Evolutionary conservation across 2,888 invertebrate species (phyloP).

Genomic region (Drosophila prostipennis): DNA sequence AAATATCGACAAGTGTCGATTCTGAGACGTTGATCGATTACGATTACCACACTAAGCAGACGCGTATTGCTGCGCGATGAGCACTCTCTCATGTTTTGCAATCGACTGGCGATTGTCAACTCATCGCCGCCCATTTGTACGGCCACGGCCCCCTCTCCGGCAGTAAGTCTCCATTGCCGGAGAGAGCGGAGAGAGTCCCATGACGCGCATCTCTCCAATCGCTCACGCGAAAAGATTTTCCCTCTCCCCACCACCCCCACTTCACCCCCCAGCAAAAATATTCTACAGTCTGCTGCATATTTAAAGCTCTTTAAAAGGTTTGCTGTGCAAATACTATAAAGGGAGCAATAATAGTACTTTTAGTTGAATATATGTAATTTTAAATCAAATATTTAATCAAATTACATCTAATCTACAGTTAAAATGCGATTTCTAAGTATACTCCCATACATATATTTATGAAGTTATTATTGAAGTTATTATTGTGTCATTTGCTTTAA

Average conservation of each 20-base stretch:
- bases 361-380: too few relatives aligned
- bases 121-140: slow-evolving; percentile 20
- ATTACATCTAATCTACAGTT: too few relatives aligned
- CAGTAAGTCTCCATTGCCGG: slow-evolving; percentile 34
- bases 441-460: too few relatives aligned
- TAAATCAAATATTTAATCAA: too few relatives aligned
- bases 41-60: slow-evolving; percentile 83
- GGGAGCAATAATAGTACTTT: background rate
- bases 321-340: slow-evolving; percentile 8
- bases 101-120: slow-evolving; percentile 76
- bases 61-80: slow-evolving; percentile 81
- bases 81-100: slow-evolving; percentile 83
- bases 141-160: slow-evolving; percentile 6
- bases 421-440: too few relatives aligned
- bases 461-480: too few relatives aligned
- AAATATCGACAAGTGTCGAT: slow-evolving; percentile 85
- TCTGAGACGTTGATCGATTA: slow-evolving; percentile 84
- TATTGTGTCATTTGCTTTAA: too few relatives aligned
- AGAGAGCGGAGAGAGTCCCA: slow-evolving; percentile 18
- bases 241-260: slow-evolving; percentile 12
- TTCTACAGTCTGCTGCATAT: slow-evolving; percentile 55
- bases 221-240: slow-evolving; percentile 18
- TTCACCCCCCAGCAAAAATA: slow-evolving; percentile 41
- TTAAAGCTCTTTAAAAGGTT: slow-evolving; percentile 46
- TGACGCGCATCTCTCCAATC: slow-evolving; percentile 39